These are phyloP conservation scores for Brachyopa scutellaris DNA, from an alignment of 2,888 invertebrate species.

Conservation along the genomic window DNA sequence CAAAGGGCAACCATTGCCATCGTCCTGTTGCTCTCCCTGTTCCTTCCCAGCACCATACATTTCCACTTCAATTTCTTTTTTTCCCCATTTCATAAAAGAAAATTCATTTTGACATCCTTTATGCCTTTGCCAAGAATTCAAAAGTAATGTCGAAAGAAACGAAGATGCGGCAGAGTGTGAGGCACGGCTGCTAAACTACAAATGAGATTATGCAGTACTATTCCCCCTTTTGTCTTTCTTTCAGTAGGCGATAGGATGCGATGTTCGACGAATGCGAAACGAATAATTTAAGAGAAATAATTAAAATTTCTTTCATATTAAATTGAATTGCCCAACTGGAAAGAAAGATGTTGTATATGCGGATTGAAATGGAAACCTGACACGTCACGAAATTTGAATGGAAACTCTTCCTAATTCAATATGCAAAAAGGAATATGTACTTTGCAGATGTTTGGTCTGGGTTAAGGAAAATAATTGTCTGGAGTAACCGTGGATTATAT, in stretches of 20 bases:
- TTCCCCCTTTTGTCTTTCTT: slow-evolving; percentile 46
- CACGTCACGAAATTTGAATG: no score
- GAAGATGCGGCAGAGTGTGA: slow-evolving; percentile 5
- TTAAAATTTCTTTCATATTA: slow-evolving; percentile 45
- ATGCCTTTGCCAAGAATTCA: slow-evolving; percentile 63
- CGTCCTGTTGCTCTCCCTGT: slow-evolving; percentile 55
- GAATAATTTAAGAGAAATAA: slow-evolving; percentile 60
- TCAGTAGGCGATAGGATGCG: neutral
- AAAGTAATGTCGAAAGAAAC: slow-evolving; percentile 48
- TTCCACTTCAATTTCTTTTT: no score
- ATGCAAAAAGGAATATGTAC: no score
- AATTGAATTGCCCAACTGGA: slow-evolving; percentile 9
- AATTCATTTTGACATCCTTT: slow-evolving; percentile 68
- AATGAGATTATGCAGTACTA: slow-evolving; percentile 69
- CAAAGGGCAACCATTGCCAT: slow-evolving; percentile 63
- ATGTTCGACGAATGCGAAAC: slow-evolving; percentile 44
- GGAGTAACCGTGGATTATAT: no score
- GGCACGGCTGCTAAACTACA: slow-evolving; percentile 44
- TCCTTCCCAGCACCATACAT: no score
- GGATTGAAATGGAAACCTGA: neutral
- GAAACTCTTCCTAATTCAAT: no score
- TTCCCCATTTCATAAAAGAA: slow-evolving; percentile 43
- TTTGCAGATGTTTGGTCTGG: no score
- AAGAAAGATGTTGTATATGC: neutral
- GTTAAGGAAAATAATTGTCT: no score